Base-by-base conservation (phyloP, 2,113 vertebrate species). In the Martes martes region DNA sequence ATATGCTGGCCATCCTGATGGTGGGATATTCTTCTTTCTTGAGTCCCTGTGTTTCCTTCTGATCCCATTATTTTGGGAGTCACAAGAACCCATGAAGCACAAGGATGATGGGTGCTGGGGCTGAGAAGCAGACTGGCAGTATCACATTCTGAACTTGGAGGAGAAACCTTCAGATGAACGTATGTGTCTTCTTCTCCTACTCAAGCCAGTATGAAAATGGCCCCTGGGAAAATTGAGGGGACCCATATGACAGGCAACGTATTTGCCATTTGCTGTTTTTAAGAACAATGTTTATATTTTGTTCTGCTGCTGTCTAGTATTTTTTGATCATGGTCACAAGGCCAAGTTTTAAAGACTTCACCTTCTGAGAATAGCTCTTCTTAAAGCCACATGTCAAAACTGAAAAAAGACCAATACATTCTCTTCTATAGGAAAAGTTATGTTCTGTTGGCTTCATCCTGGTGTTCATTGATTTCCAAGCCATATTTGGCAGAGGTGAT, bases 151-250 rank as follows among this genome's bases (percentile, higher is more conserved):
- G 82, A 33, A 16, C 31, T 10, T 45, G 33, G 47, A 67, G 73
- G 39, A 73, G 36, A 78, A 93, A 23, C 18, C 21, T 8, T 21
- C 39, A 3, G 7, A 2, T 7, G 26, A 26, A 21, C 6, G 0
- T 26, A 3, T 7, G 52, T 2, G 2, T 31, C 39, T 6, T 16
- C 59, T 67, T 9, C 50, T 67, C 82, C 21, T 19, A 0, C 1
- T 24, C 11, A 19, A 57, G 45, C 23, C 39, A 45, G 5, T 4
- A 3, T 0, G 2, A 15, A 0, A 0, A 0, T 9, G 57, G 26
- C 8, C 16, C 4, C 31, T 26, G 36, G 2, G 39, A 15, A 4
- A 11, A 33, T 7, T 31, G 21, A 7, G 14, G 16, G 36, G 18
- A 21, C 6, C 45, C 11, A 11, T 6, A 0, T 4, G 24, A 14